Conservation (phyloP, 1,140 invertebrate genomes). For the Drosophila quadrilineata region DNA sequence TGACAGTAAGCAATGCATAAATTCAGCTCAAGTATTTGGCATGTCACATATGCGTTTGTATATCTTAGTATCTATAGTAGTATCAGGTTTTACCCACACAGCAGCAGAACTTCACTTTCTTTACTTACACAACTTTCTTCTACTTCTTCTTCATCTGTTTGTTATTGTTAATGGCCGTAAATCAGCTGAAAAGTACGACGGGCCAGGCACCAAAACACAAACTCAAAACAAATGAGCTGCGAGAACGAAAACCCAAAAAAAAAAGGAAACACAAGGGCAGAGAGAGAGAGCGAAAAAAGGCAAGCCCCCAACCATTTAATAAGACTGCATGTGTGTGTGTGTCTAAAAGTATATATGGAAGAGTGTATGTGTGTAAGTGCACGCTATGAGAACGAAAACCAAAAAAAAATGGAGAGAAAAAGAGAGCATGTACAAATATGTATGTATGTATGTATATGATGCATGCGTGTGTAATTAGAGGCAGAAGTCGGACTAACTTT, state of each 20-base stretch:
- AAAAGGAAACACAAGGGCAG: conserved; percentile 8
- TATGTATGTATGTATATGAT: conserved; percentile 35
- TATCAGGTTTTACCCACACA: conserved; percentile 16
- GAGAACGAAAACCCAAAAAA: no score
- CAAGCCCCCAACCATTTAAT: no score
- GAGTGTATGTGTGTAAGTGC: no score
- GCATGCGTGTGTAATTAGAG: conserved; percentile 55
- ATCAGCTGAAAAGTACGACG: conserved; percentile 13
- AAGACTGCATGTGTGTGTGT: conserved; percentile 27
- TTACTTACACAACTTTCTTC: background rate
- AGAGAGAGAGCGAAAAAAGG: no score
- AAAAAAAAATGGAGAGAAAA: no score
- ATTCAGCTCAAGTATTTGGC: conserved; percentile 1
- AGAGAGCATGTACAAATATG: no score
- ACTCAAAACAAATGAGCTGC: conserved; percentile 9
- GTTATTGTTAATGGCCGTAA: no score
- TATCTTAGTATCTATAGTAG: no score
- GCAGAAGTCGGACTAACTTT: conserved; percentile 56
- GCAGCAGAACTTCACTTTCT: conserved; percentile 16
- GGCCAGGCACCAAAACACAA: conserved; percentile 6
- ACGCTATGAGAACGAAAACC: no score
- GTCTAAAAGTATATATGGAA: no score
- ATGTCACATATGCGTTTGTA: background rate
- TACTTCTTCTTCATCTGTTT: conserved; percentile 7
- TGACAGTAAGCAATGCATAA: conserved; percentile 15